These are phyloP conservation scores for Ligdia adustata DNA, from an alignment of 2,888 invertebrate genomes.

Conservation along the genomic window DNA sequence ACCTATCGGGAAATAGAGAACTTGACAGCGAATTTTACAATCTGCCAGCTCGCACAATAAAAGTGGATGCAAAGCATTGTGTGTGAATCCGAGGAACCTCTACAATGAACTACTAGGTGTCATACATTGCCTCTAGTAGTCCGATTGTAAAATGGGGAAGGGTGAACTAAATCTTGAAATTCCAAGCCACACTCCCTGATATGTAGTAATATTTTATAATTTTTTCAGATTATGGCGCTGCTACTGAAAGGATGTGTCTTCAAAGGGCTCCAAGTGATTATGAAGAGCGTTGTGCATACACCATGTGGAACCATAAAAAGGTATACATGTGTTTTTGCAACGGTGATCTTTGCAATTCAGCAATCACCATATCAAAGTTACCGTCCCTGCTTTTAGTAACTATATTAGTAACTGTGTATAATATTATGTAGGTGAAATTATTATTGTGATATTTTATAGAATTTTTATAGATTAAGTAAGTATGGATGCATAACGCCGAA, in stretches of 20 bases:
- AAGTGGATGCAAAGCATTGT: too few relatives aligned
- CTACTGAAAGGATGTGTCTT: constrained; percentile 94
- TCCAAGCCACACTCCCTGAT: too few relatives aligned
- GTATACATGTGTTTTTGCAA: constrained; percentile 96
- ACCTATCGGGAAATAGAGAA: too few relatives aligned
- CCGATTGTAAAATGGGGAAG: too few relatives aligned
- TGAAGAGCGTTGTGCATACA: constrained; percentile 95
- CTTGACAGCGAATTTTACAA: too few relatives aligned
- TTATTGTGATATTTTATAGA: constrained; percentile 14
- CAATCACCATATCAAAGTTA: constrained; percentile 39
- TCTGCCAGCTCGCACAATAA: too few relatives aligned
- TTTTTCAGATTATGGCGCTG: constrained; percentile 91
- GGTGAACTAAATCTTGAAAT: too few relatives aligned
- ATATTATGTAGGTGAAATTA: constrained; percentile 21
- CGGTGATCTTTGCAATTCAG: constrained; percentile 94
- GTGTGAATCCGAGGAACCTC: too few relatives aligned
- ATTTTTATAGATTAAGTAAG: not conserved
- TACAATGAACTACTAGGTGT: too few relatives aligned
- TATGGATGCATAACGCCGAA: not conserved
- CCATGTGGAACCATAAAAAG: constrained; percentile 91
- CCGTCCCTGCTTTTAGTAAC: constrained; percentile 44
- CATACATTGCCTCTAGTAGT: too few relatives aligned
- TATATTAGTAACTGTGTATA: constrained; percentile 39
- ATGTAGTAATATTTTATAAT: not conserved
- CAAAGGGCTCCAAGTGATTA: constrained; percentile 94